phyloP scores from a whole-genome alignment of 2,113 vertebrate genomes.

The Donacobius atricapilla region DNA sequence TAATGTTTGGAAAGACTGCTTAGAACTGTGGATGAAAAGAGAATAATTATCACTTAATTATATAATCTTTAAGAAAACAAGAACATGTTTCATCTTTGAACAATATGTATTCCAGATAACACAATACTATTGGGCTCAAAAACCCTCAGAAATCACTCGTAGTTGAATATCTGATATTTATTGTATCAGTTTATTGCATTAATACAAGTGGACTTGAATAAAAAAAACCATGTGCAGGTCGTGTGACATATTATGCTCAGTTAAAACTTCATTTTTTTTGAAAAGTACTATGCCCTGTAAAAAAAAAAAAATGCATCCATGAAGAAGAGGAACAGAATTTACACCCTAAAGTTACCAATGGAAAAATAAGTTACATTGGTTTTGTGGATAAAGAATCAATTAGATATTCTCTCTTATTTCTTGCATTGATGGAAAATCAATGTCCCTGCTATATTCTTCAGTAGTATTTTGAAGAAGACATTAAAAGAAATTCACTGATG shows the following conservation, averaged over 20 bases:
- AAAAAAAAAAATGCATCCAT: not conserved
- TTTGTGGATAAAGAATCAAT: not conserved
- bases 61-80: not conserved
- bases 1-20: slow-evolving; percentile 6
- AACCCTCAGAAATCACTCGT: not conserved
- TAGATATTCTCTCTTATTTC: not conserved
- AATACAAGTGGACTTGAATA: not conserved
- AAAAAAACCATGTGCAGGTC: not conserved
- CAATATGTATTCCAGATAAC: not conserved
- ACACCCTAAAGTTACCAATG: not conserved
- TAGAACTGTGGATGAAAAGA: not conserved
- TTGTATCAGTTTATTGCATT: not conserved
- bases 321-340: not conserved
- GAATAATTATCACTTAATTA: slow-evolving; percentile 21
- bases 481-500: not conserved
- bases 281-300: not conserved
- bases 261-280: not conserved
- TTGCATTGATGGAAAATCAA: not conserved
- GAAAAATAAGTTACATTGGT: not conserved
- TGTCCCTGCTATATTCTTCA: not conserved
- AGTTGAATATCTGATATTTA: not conserved
- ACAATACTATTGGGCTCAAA: not conserved
- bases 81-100: not conserved
- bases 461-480: not conserved
- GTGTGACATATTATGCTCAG: not conserved